Conservation (phyloP, 1,140 invertebrate genomes). For the Penaeus indicus region DNA sequence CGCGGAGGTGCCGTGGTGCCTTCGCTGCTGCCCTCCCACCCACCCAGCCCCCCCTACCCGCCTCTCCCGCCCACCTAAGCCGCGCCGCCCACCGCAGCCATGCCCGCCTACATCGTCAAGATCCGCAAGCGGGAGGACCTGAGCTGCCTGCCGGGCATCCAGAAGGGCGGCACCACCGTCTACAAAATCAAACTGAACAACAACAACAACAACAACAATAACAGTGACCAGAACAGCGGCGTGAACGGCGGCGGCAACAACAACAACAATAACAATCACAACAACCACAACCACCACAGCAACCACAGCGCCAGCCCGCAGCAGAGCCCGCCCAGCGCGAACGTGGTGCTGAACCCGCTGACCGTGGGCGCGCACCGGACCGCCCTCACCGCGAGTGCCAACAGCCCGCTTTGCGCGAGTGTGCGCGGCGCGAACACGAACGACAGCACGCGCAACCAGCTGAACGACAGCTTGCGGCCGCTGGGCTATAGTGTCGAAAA, state of each 20-base stretch:
- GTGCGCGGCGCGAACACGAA: not conserved
- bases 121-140: conserved; percentile 49
- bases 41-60: no score
- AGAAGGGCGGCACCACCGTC: conserved; percentile 52
- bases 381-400: not conserved
- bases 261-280: conserved; percentile 9
- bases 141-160: conserved; percentile 29
- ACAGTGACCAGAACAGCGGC: not conserved
- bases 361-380: no score
- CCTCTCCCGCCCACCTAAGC: not conserved
- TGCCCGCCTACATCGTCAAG: conserved; percentile 55
- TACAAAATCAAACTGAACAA: conserved; percentile 56
- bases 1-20: not conserved
- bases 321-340: no score
- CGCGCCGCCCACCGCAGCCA: not conserved
- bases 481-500: conserved; percentile 28
- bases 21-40: not conserved
- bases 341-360: no score
- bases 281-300: not conserved
- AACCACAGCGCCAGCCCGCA: not conserved
- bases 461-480: conserved; percentile 41
- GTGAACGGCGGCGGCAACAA: not conserved
- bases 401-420: not conserved
- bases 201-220: conserved; percentile 45
- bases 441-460: conserved; percentile 1